Evolutionary conservation across 2,888 invertebrate species (phyloP).

Genomic region (Callosobruchus maculatus): DNA sequence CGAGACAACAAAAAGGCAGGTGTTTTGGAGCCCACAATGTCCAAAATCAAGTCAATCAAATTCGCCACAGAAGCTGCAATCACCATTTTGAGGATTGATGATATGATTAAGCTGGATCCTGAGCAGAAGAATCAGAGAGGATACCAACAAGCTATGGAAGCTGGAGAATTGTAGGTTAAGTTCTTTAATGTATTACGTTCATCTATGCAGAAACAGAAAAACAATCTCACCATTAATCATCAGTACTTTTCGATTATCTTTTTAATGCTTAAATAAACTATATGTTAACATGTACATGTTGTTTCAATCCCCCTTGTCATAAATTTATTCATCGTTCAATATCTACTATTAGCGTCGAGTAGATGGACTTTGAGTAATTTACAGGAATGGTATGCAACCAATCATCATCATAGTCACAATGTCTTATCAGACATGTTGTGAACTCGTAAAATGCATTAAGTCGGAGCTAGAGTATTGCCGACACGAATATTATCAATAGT

Average conservation of each 20-base stretch:
- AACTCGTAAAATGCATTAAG: too few species aligned
- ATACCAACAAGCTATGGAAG: conserved; percentile 71
- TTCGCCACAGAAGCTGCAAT: conserved; percentile 99
- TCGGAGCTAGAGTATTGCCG: too few species aligned
- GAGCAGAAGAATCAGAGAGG: conserved; percentile 69
- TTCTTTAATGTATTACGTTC: not conserved
- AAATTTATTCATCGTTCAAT: too few species aligned
- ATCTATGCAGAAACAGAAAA: not conserved
- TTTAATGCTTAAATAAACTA: not conserved
- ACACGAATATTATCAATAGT: too few species aligned
- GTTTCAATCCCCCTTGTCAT: too few species aligned
- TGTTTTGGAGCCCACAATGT: conserved; percentile 94
- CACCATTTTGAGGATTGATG: conserved; percentile 97
- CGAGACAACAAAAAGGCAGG: conserved; percentile 93
- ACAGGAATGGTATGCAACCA: too few species aligned
- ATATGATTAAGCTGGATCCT: conserved; percentile 95
- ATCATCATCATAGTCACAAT: too few species aligned
- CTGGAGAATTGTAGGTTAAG: conserved; percentile 60
- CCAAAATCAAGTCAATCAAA: conserved; percentile 96
- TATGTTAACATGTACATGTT: not conserved
- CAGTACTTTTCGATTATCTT: not conserved
- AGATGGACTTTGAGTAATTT: too few species aligned
- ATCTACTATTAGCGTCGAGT: too few species aligned
- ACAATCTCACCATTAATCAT: not conserved
- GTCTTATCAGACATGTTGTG: too few species aligned